Evolutionary conservation across 2,888 invertebrate genomes (phyloP), one percentile per base, ranked within the genome.

Genomic region (Mellilla xanthometata): DNA sequence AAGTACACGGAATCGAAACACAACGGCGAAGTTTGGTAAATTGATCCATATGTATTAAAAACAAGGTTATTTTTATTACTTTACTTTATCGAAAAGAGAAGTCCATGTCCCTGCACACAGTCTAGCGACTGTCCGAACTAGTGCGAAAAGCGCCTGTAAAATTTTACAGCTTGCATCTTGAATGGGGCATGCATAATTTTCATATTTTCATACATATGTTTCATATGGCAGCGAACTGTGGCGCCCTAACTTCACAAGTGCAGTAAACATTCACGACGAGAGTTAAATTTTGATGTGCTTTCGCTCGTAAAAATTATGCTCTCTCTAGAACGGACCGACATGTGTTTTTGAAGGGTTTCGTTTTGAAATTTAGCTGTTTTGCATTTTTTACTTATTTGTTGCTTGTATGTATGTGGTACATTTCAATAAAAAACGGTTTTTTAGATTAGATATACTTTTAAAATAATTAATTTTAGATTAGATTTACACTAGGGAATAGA

Each of bases 141-240:
- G 39, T 39, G 38, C 30, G 36, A 40, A 50, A 44, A 49, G 42
- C 48, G 39, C 40, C 39, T 41, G 52, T 57, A 54, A 57, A 57
- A 54, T 54, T 57, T 54, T 52, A 57, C 44, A 33, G 34, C 56
- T 13, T 39, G 52, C 54, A 47, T 57, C 54, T 52, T 52, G 47
- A 31, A 48, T 45, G 56, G 43, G 32, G 49, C 48, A 39, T 39
- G 43, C 48, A 54, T 53, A 49, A 54, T 57, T 50, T 41, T 43
- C 48, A 52, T 49, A 50, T 54, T 56, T 46, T 49, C 50, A 38
- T 38, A 41, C 40, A 38, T 49, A 27, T 47, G 24, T 42, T 47
- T 29, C 35, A 30, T 28, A 31, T 38, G n/a, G n/a, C n/a, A n/a
- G n/a, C n/a, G n/a, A n/a, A n/a, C n/a, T n/a, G 34, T 36, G 28